A percentile compares a stretch with the other conserved stretches of the same genome.
These are phyloP conservation scores for Camponotus pennsylvanicus DNA, from an alignment of 1,140 invertebrate species.

Conservation along the genomic window DNA sequence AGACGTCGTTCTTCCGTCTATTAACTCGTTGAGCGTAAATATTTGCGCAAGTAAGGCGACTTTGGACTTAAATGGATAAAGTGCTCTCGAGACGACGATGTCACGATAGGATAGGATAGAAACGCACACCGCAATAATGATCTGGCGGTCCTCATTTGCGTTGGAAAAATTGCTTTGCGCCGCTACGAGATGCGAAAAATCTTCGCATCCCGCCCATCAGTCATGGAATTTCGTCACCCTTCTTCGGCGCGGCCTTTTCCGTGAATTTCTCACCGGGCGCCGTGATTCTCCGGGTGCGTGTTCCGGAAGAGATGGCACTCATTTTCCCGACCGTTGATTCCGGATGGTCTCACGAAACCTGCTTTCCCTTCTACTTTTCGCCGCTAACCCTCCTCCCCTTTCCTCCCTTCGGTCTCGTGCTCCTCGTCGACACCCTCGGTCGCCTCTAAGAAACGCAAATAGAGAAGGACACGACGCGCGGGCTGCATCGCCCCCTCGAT, in stretches of 20 bases:
- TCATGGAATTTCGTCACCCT: slow-evolving; percentile 71
- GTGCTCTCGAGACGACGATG: neutral
- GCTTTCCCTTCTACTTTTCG: slow-evolving; percentile 19
- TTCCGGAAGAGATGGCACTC: slow-evolving; percentile 83
- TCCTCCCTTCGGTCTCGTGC: neutral
- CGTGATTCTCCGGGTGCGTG: slow-evolving; percentile 75
- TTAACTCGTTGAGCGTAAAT: neutral
- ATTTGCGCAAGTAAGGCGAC: neutral
- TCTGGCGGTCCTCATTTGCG: slow-evolving; percentile 33
- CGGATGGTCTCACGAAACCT: slow-evolving; percentile 74
- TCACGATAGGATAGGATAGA: slow-evolving; percentile 18
- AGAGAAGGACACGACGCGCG: slow-evolving; percentile 61
- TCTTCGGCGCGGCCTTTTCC: slow-evolving; percentile 7
- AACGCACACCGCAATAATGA: slow-evolving; percentile 41
- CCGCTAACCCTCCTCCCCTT: neutral
- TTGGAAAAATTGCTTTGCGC: slow-evolving; percentile 28
- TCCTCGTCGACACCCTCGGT: slow-evolving; percentile 28
- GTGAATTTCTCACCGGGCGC: slow-evolving; percentile 64
- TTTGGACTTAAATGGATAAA: slow-evolving; percentile 20
- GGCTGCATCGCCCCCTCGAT: slow-evolving; percentile 70
- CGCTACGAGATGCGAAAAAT: slow-evolving; percentile 17
- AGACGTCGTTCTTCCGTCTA: no score
- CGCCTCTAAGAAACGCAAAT: slow-evolving; percentile 50
- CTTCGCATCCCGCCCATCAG: slow-evolving; percentile 18
- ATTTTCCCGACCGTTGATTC: slow-evolving; percentile 84